These are phyloP conservation scores for Linepithema humile DNA, from an alignment of 1,140 invertebrate species.

Conservation along the genomic window DNA sequence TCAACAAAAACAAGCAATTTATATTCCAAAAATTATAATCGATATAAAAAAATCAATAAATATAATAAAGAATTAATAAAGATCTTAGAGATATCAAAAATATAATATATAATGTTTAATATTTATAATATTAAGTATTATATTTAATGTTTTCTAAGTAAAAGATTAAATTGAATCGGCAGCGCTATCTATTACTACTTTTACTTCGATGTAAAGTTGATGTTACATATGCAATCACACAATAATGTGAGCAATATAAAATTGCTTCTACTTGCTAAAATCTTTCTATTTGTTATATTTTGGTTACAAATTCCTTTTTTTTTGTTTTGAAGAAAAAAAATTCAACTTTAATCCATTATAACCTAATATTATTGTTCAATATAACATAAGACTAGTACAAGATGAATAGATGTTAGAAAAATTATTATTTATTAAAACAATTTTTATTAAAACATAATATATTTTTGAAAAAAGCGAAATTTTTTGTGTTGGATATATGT, in stretches of 20 bases:
- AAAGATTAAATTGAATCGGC: background rate
- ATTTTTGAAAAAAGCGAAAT: background rate
- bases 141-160: background rate
- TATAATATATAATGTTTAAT: background rate
- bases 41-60: background rate
- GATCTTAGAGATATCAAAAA: too few relatives aligned
- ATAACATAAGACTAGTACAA: background rate
- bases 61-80: background rate
- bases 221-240: background rate
- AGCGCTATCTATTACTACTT: conserved; percentile 7
- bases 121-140: background rate
- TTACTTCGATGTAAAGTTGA: background rate
- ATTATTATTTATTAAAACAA: background rate
- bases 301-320: background rate
- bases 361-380: background rate
- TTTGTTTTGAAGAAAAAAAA: background rate
- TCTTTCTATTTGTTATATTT: conserved; percentile 1
- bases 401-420: background rate
- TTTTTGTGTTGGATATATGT: too few relatives aligned
- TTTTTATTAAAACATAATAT: background rate
- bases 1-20: background rate
- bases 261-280: too few relatives aligned
- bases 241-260: background rate
- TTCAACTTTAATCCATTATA: background rate
- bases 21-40: too few relatives aligned